A percentile compares a stretch with the other conserved stretches of the same genome.
Conservation (phyloP, 2,797 vertebrate species). For the Otus scops region DNA sequence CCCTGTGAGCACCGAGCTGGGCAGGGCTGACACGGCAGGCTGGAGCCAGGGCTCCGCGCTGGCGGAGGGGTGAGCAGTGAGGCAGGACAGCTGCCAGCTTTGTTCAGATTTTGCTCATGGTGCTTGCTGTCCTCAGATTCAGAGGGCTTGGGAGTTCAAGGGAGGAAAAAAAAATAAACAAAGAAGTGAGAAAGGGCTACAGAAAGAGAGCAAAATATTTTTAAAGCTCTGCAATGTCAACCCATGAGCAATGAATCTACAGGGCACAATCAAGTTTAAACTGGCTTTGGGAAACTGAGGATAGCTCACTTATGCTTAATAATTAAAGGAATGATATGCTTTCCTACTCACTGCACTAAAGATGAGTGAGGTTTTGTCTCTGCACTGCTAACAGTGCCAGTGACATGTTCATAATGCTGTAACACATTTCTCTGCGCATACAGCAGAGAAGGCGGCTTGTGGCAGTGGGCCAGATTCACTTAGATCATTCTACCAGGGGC, state of each 20-base stretch:
- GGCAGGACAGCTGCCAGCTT: neutral
- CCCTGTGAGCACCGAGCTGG: rapidly evolving
- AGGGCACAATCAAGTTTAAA: neutral
- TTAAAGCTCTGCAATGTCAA: neutral
- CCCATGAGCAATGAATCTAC: rapidly evolving
- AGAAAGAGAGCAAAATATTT: neutral
- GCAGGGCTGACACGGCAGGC: neutral
- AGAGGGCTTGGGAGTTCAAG: neutral
- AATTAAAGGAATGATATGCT: constrained; percentile 9
- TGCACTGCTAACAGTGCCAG: neutral
- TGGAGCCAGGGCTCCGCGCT: neutral
- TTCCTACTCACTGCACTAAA: neutral
- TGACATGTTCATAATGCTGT: constrained; percentile 65
- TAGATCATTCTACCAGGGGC: constrained; percentile 87
- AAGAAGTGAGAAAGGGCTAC: neutral
- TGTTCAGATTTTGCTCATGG: neutral
- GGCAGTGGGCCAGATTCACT: constrained; percentile 84
- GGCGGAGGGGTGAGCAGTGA: neutral
- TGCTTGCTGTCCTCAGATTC: neutral
- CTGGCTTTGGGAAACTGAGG: neutral
- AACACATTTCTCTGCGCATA: constrained; percentile 14
- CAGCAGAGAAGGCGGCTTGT: constrained; percentile 66
- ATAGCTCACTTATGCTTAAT: neutral
- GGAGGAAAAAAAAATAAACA: neutral
- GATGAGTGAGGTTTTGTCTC: constrained; percentile 14